These are phyloP conservation scores for Dorcus parallelipipedus DNA, from an alignment of 2,888 invertebrate genomes.

Conservation along the genomic window DNA sequence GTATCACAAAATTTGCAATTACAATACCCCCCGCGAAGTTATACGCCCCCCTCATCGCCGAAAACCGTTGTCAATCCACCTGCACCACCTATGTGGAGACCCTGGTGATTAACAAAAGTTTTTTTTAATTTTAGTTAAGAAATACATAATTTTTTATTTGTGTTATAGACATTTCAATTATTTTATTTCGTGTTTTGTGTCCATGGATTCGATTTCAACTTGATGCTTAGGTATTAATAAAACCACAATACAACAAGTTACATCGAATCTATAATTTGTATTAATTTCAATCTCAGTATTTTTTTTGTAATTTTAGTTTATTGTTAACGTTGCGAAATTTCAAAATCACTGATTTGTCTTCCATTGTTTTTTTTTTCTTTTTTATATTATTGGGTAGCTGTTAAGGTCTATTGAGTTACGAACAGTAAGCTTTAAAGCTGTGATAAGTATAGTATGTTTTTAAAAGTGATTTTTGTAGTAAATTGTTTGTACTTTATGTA, in stretches of 20 bases:
- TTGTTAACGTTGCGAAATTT: conserved; percentile 11
- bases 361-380: conserved; percentile 23
- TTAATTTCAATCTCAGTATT: conserved; percentile 9
- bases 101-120: conserved; percentile 39
- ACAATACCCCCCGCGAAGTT: conserved; percentile 28
- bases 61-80: conserved; percentile 27
- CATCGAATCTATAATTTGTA: neutral
- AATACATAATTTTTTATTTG: neutral
- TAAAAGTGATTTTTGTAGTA: conserved; percentile 29
- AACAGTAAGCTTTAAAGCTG: conserved; percentile 43
- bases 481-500: conserved; percentile 32
- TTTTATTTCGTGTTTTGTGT: conserved; percentile 1
- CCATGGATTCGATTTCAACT: neutral
- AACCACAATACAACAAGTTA: neutral
- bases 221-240: neutral
- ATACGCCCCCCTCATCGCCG: conserved; percentile 36
- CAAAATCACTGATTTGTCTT: conserved; percentile 20
- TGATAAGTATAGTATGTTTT: conserved; percentile 34
- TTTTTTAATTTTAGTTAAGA: neutral
- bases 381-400: neutral
- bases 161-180: conserved; percentile 6
- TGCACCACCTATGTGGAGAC: conserved; percentile 43
- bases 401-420: conserved; percentile 22
- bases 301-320: conserved; percentile 16
- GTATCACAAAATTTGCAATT: conserved; percentile 34